phyloP scores from a whole-genome alignment of 2,797 vertebrate genomes.

The Amazonetta brasiliensis region DNA sequence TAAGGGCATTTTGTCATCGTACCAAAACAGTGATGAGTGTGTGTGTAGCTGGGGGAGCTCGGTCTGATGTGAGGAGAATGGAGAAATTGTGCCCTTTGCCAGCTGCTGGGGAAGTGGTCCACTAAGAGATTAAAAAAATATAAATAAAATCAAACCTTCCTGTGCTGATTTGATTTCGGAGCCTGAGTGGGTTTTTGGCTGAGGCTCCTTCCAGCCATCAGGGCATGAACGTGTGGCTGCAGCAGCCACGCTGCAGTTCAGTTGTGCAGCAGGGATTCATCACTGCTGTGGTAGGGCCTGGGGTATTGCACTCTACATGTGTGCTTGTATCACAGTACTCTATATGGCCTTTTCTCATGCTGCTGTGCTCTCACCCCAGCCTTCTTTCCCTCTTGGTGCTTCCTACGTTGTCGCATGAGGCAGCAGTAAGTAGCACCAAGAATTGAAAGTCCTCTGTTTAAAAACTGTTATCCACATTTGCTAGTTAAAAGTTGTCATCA shows the following conservation, averaged over 20 bases:
- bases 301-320: not conserved
- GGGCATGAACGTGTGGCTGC: accelerated
- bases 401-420: accelerated
- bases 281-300: accelerated
- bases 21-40: accelerated
- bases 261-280: accelerated
- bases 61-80: not conserved
- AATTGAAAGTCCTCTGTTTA: not conserved
- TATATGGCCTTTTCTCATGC: accelerated
- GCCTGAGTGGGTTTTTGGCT: not conserved
- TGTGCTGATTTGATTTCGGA: not conserved
- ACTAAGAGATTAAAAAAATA: not conserved
- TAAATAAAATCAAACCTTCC: not conserved
- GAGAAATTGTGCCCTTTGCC: accelerated
- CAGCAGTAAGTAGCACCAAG: not conserved
- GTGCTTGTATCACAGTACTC: not conserved
- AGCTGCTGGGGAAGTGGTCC: not conserved
- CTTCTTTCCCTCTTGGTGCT: not conserved
- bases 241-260: not conserved
- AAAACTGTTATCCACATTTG: not conserved
- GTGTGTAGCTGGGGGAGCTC: not conserved
- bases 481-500: not conserved
- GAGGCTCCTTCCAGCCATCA: not conserved
- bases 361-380: not conserved
- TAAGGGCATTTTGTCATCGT: accelerated